phyloP scores from a whole-genome alignment of 2,797 vertebrate species.

The Halcyon chelicuti region DNA sequence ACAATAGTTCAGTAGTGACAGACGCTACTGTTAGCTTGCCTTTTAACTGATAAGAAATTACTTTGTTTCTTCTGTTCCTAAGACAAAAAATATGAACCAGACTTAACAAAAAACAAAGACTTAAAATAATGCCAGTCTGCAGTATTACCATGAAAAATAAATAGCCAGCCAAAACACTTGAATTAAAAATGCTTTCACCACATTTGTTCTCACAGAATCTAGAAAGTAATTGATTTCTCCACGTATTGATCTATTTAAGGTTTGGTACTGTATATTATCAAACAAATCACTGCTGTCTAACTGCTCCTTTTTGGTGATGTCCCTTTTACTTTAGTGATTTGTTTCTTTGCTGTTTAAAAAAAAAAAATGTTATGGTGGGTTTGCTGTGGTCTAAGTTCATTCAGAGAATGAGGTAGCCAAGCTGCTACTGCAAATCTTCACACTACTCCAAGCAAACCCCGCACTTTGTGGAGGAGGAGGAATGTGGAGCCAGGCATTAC shows the following conservation, averaged over 20 bases:
- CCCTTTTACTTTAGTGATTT: not conserved
- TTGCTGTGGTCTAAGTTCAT: not conserved
- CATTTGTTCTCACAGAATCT: not conserved
- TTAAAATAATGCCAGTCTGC: not conserved
- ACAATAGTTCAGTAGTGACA: rapidly evolving
- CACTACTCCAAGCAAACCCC: not conserved
- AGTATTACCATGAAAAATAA: not conserved
- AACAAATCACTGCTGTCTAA: not conserved
- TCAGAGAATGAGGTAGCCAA: not conserved
- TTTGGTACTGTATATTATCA: not conserved
- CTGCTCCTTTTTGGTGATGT: not conserved
- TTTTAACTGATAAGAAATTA: not conserved
- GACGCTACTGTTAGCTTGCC: not conserved
- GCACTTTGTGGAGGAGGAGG: not conserved
- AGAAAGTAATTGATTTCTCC: not conserved
- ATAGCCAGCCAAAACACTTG: not conserved
- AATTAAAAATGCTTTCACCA: not conserved
- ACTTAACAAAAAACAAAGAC: not conserved
- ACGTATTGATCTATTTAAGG: not conserved
- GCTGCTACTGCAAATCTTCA: not conserved
- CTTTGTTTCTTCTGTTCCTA: not conserved
- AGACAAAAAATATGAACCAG: not conserved
- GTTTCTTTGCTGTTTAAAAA: not conserved
- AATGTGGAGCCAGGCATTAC: not conserved
- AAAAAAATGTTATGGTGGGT: not conserved